Evolutionary conservation across 2,888 invertebrate genomes (phyloP).

Genomic region (Eilema sororculum): DNA sequence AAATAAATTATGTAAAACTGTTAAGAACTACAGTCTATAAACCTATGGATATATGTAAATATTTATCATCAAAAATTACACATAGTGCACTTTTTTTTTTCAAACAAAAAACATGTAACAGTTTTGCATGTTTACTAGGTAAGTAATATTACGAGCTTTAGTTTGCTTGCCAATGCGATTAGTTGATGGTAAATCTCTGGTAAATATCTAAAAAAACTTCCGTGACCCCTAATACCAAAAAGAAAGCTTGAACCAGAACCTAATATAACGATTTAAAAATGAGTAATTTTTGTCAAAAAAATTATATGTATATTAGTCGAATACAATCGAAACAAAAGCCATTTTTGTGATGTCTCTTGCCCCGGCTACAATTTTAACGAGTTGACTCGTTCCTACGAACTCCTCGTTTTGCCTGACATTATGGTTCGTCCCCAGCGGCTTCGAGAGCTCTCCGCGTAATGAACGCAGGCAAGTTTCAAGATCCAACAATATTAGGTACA

Average conservation of each 20-base stretch:
- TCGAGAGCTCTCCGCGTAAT: constrained; percentile 47
- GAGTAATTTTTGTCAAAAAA: neutral
- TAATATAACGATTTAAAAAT: neutral
- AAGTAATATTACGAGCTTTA: too few species aligned
- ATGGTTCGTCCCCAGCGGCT: constrained; percentile 31
- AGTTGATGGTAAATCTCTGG: too few species aligned
- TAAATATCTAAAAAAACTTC: too few species aligned
- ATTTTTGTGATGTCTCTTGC: constrained; percentile 13
- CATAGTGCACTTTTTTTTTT: too few species aligned
- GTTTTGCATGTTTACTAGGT: too few species aligned
- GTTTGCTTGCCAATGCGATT: too few species aligned
- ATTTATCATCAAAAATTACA: too few species aligned
- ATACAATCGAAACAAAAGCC: neutral
- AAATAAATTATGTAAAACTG: too few species aligned
- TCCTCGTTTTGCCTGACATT: constrained; percentile 37
- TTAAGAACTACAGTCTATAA: too few species aligned
- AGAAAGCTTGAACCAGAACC: too few species aligned
- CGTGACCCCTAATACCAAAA: neutral
- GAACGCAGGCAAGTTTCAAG: constrained; percentile 46
- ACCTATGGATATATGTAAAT: too few species aligned
- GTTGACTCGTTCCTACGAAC: constrained; percentile 17
- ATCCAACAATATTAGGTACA: constrained; percentile 4
- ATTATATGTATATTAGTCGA: neutral
- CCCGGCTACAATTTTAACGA: constrained; percentile 35
- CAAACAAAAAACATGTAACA: too few species aligned